Percentiles rank a stretch among this genome's conserved stretches.
Evolutionary conservation across 2,888 invertebrate genomes (phyloP).

Genomic region (Proisotoma minuta): DNA sequence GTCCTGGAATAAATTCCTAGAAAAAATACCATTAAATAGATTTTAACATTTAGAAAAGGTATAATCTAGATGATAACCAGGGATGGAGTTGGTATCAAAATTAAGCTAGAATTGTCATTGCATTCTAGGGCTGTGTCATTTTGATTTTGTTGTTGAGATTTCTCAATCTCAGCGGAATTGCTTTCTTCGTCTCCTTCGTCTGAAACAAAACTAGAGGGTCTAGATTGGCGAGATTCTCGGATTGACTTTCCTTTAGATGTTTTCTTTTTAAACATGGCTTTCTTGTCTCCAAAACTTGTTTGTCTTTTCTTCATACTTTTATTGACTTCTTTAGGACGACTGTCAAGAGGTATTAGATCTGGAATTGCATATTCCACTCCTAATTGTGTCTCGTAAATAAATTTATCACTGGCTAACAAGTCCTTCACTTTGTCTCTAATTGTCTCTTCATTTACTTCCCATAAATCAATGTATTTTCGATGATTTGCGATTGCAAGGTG

Average conservation of each 20-base stretch:
- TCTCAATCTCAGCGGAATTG: not conserved
- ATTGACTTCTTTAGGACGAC: slow-evolving; percentile 33
- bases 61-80: not conserved
- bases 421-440: slow-evolving; percentile 31
- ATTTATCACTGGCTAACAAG: slow-evolving; percentile 37
- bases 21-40: not conserved
- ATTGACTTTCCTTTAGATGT: too few species aligned
- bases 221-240: too few species aligned
- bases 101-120: not conserved
- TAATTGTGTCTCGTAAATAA: slow-evolving; percentile 40
- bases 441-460: slow-evolving; percentile 39
- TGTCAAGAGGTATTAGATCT: slow-evolving; percentile 25
- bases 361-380: slow-evolving; percentile 24
- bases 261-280: too few species aligned
- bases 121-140: not conserved
- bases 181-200: not conserved
- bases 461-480: slow-evolving; percentile 43
- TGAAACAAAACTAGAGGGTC: too few species aligned
- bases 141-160: not conserved
- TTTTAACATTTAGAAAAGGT: not conserved
- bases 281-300: not conserved
- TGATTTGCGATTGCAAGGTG: slow-evolving; percentile 30
- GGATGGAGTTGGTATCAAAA: not conserved
- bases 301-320: slow-evolving; percentile 17
- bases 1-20: slow-evolving; percentile 33